These are phyloP conservation scores for Argyrosomus japonicus DNA, from an alignment of 2,113 vertebrate species.

Conservation along the genomic window DNA sequence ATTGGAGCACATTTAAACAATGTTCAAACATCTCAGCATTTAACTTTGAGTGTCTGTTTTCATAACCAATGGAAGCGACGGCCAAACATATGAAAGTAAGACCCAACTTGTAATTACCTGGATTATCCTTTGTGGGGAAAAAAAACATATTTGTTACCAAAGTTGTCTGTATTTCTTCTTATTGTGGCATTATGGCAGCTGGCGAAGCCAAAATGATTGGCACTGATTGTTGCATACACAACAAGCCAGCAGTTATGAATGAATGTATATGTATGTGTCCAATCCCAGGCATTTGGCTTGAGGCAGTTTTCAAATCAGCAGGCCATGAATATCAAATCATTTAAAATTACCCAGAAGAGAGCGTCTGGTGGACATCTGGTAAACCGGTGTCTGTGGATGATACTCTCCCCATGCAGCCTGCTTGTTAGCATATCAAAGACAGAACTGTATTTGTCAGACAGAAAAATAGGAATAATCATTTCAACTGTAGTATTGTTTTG, in stretches of 20 bases:
- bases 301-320: slow-evolving; percentile 70
- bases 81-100: not conserved
- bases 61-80: not conserved
- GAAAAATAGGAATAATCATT: slow-evolving; percentile 18
- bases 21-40: not conserved
- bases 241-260: slow-evolving; percentile 50
- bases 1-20: not conserved
- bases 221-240: slow-evolving; percentile 65
- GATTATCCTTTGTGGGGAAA: not conserved
- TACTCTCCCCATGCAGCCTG: slow-evolving; percentile 45
- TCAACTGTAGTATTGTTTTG: not conserved
- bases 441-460: slow-evolving; percentile 25
- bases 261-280: slow-evolving; percentile 51
- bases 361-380: slow-evolving; percentile 73
- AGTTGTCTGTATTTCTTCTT: not conserved
- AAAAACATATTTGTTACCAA: not conserved
- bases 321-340: slow-evolving; percentile 74
- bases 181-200: slow-evolving; percentile 34
- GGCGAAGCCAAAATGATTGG: slow-evolving; percentile 56
- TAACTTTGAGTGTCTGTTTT: not conserved
- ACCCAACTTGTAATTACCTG: not conserved
- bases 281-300: slow-evolving; percentile 63
- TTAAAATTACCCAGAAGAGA: slow-evolving; percentile 64
- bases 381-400: slow-evolving; percentile 39
- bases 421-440: slow-evolving; percentile 77